Percentiles rank a stretch among this genome's conserved stretches.
phyloP scores from a whole-genome alignment of 1,140 invertebrate species.

The Trypoxylus dichotomus region DNA sequence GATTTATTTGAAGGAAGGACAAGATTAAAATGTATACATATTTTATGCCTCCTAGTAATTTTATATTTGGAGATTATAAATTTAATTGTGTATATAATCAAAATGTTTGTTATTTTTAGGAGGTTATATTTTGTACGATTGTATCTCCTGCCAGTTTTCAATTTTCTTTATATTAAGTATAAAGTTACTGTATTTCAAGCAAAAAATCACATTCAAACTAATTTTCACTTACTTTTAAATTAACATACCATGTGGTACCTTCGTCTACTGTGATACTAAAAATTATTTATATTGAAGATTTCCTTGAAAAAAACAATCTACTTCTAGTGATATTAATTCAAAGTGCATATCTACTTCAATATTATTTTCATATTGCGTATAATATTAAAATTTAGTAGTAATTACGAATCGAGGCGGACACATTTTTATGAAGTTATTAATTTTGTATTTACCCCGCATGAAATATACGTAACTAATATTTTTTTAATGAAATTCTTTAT shows the following conservation, averaged over 20 bases:
- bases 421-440: no score
- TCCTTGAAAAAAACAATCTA: no score
- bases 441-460: no score
- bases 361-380: no score
- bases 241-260: not conserved
- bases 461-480: no score
- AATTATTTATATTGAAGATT: not conserved
- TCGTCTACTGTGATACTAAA: not conserved
- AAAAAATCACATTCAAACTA: not conserved
- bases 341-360: no score
- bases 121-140: not conserved
- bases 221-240: not conserved
- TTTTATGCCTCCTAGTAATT: not conserved
- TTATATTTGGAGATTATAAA: not conserved
- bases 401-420: no score
- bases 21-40: not conserved
- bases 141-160: slow-evolving; percentile 1
- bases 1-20: not conserved
- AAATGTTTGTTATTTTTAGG: not conserved
- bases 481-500: no score
- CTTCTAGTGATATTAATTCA: no score
- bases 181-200: slow-evolving; percentile 14
- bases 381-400: no score
- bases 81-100: not conserved
- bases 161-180: slow-evolving; percentile 23